phyloP scores from a whole-genome alignment of 2,113 vertebrate genomes.

The Synchiropus splendidus region DNA sequence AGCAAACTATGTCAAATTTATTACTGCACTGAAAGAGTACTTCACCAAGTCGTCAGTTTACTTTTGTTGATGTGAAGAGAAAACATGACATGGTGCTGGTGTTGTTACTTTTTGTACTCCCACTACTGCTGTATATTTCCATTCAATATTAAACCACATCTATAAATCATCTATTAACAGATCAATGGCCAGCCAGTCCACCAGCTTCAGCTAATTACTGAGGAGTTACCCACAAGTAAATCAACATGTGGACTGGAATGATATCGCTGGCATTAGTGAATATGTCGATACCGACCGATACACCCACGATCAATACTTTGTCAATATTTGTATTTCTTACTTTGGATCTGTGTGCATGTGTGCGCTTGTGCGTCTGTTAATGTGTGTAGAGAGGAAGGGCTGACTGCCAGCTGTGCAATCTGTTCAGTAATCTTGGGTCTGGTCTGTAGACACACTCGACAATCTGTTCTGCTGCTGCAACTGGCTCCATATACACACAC shows the following conservation, averaged over 20 bases:
- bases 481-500: constrained; percentile 16
- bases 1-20: no score
- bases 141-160: no score
- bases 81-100: no score
- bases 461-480: constrained; percentile 47
- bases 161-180: no score
- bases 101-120: no score
- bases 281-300: constrained; percentile 44
- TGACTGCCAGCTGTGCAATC: constrained; percentile 62
- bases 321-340: constrained; percentile 53
- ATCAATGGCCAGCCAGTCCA: no score
- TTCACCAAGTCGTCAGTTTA: no score
- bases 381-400: constrained; percentile 44
- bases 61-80: no score
- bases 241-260: constrained; percentile 40
- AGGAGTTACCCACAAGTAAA: constrained; percentile 12
- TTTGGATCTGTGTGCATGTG: constrained; percentile 15
- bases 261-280: constrained; percentile 37
- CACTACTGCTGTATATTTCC: no score
- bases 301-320: constrained; percentile 50
- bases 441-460: constrained; percentile 52
- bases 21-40: no score
- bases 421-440: constrained; percentile 63
- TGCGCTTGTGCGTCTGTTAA: constrained; percentile 16
- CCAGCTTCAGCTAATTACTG: constrained; percentile 4